These are phyloP conservation scores for Brachyptera putata DNA, from an alignment of 2,888 invertebrate species.

Conservation along the genomic window DNA sequence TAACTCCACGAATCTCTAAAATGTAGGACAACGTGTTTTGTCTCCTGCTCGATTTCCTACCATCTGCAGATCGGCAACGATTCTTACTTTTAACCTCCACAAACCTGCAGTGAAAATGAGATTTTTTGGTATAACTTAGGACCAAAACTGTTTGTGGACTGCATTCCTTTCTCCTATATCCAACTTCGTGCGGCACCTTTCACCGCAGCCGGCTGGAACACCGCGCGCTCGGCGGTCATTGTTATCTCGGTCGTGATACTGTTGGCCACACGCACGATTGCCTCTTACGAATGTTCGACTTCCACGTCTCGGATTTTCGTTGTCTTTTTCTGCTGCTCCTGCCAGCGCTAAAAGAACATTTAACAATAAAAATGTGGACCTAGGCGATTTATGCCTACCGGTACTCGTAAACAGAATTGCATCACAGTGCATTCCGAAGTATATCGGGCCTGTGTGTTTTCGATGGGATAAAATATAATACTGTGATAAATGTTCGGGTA, in stretches of 20 bases:
- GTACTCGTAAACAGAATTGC: too few species aligned
- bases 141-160: neutral
- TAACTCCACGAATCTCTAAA: neutral
- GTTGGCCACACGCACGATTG: neutral
- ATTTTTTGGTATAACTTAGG: neutral
- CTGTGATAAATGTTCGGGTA: too few species aligned
- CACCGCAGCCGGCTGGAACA: neutral
- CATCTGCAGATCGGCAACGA: neutral
- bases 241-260: neutral
- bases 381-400: too few species aligned
- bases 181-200: neutral
- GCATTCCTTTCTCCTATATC: neutral
- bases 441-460: too few species aligned
- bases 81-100: neutral
- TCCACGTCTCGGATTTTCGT: neutral
- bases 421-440: too few species aligned
- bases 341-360: too few species aligned
- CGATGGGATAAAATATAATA: too few species aligned
- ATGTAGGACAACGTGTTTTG: neutral
- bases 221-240: neutral
- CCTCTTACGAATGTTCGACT: neutral
- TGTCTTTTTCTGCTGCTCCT: neutral
- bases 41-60: neutral
- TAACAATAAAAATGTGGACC: too few species aligned
- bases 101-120: neutral